Evolutionary conservation across 2,797 vertebrate genomes (phyloP).

Genomic region (Hypotaenidia okinawae): DNA sequence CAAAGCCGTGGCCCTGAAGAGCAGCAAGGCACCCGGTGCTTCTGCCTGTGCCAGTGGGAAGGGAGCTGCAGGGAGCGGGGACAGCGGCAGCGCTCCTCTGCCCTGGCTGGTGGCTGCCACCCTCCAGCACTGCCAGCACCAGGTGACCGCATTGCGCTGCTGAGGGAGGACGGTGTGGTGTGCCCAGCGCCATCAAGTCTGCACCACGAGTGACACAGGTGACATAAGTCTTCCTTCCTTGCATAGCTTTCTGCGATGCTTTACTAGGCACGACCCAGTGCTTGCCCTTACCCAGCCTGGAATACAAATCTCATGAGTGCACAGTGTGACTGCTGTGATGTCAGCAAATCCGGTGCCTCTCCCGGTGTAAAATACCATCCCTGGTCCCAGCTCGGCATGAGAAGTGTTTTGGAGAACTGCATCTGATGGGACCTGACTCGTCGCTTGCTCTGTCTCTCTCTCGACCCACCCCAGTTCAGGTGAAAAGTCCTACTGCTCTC

Average conservation of each 20-base stretch:
- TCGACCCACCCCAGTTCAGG: background rate
- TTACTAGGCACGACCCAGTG: background rate
- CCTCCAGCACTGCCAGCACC: background rate
- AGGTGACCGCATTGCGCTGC: background rate
- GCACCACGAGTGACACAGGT: background rate
- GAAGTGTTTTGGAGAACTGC: background rate
- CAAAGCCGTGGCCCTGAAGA: rapidly evolving
- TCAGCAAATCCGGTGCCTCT: background rate
- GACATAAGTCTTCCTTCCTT: background rate
- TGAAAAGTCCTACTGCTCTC: background rate
- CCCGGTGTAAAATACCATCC: background rate
- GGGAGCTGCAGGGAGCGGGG: background rate
- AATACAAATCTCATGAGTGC: background rate
- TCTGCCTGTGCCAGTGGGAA: background rate
- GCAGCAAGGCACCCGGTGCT: rapidly evolving
- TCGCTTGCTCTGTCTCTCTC: rapidly evolving
- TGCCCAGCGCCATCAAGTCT: background rate
- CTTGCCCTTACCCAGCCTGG: background rate
- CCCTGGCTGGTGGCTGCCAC: background rate
- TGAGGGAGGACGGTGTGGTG: too few species aligned
- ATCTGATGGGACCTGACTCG: background rate
- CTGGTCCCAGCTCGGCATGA: background rate
- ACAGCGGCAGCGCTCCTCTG: background rate
- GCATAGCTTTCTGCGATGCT: background rate
- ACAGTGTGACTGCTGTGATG: background rate